Evolutionary conservation across 2,888 invertebrate species (phyloP), one percentile per base, ranked within the genome.

Genomic region (Conchocele bisecta): DNA sequence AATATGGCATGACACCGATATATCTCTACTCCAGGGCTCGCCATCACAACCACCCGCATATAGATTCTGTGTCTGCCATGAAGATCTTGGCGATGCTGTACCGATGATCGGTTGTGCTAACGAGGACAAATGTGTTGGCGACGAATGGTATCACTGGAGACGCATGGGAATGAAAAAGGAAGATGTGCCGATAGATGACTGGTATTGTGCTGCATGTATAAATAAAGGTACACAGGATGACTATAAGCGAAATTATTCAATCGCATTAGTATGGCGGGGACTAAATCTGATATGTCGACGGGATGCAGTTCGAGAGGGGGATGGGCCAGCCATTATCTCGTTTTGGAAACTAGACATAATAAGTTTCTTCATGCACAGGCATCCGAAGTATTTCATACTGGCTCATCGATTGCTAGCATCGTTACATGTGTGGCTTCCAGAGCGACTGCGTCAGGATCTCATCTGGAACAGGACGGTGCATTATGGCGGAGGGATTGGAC

Each of bases 271-370:
- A 6, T 81, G 78, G 82, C n/a, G 59, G 5, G 77, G 79, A 4
- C 39, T 80, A 3, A 82, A 82, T 63, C 20, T 77, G 13, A 33
- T 79, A 7, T 61, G 66, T 22, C 59, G 77, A 5, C 58, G 71
- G 48, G 80, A 80, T 60, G 82, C 79, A 5, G 76, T 80, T 5
- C 48, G 76, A 54, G 75, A 80, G 60, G 80, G 68, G 2, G 80
- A 79, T 48, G 82, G 79, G 3, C 68, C 67, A n/a, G 76, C 76
- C 1, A 82, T 79, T 57, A 48, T 82, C 22, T 54, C 70, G 4
- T 72, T 72, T 42, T 80, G 76, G 78, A 46, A 56, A 6, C 20
- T 63, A 9, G 68, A 73, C 37, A 22, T 73, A 4, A 26, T 73
- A 0, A 63, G 64, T 50, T 68, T 64, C 64, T 73, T 73, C 54